These are phyloP conservation scores for Aphidius gifuensis DNA, from an alignment of 1,140 invertebrate genomes.

Conservation along the genomic window DNA sequence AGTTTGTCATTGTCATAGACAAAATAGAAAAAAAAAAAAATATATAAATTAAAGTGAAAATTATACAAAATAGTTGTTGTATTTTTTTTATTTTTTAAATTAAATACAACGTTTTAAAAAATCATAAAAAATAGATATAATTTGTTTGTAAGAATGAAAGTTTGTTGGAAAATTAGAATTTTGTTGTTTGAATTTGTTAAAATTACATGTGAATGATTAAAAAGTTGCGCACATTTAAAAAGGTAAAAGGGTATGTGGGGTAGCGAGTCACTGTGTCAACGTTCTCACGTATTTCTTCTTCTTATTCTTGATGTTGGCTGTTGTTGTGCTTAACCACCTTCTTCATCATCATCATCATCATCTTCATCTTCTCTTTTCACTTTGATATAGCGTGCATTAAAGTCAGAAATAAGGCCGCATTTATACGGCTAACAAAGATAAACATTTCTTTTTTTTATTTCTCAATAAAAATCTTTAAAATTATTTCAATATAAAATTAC, in stretches of 20 bases:
- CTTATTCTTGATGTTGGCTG: slow-evolving; percentile 7
- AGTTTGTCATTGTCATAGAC: too few relatives aligned
- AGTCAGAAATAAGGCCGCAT: not conserved
- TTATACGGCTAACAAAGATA: too few relatives aligned
- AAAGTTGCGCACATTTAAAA: slow-evolving; percentile 31
- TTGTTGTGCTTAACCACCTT: not conserved
- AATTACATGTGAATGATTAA: slow-evolving; percentile 8
- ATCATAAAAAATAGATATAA: too few relatives aligned
- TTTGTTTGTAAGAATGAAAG: not conserved
- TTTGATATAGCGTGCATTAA: slow-evolving; percentile 40
- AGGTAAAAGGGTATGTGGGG: slow-evolving; percentile 56
- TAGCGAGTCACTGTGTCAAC: slow-evolving; percentile 57
- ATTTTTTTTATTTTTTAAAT: too few relatives aligned
- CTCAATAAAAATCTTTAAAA: too few relatives aligned
- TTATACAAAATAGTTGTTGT: too few relatives aligned
- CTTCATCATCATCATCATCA: slow-evolving; percentile 13
- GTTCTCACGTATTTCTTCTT: slow-evolving; percentile 45
- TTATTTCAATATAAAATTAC: too few relatives aligned
- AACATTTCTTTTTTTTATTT: too few relatives aligned
- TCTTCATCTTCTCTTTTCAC: slow-evolving; percentile 33
- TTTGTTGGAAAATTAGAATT: not conserved
- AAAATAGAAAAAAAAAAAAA: too few relatives aligned
- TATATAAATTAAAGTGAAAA: too few relatives aligned
- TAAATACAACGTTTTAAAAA: too few relatives aligned
- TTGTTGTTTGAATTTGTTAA: too few relatives aligned